Base-by-base conservation (phyloP, 2,888 invertebrate species). In the Ctena decussata region DNA sequence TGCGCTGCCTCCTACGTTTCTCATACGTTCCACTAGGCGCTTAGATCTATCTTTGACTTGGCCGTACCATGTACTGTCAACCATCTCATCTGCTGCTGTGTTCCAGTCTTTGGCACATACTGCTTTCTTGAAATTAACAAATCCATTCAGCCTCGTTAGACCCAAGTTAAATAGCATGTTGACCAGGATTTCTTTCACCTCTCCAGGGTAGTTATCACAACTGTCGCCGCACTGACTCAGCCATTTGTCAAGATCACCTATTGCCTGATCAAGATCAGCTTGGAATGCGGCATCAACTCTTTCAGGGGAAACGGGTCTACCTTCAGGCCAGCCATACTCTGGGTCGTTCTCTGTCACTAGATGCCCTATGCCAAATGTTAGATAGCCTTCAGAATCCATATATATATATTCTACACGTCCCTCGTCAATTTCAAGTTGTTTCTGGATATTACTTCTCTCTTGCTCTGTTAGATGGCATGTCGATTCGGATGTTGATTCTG, bases 91-190 rank as follows among this genome's bases (percentile, higher is more conserved):
- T 39, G 72, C 80, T n/a, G 76, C 80, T 21, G 18, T 73, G 15
- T 53, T 44, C 79, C 80, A 82, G 27, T 82, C 41, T 37, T 74
- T 73, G 12, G n/a, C 69, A 6, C 72, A 77, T 0, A 82, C 53
- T 18, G 41, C 41, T 24, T 75, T 44, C 21, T n/a, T 70, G 18
- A 80, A 49, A n/a, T 75, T 82, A 18, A 35, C 44, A n/a, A 78
- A 72, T 32, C 41, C 30, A 21, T 18, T 72, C 65, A 82, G 24
- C 24, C 75, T 73, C 12, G 15, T 21, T 3, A 21, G 18, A 46
- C 82, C 82, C 8, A 82, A n/a, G 32, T 82, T 82, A 46, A 77
- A 82, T 27, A 60, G 24, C 77, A 82, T 82, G 44, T 82, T 82
- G 0, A 77, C 77, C 5, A 82, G 24, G 41, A 82, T 73, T n/a